These are phyloP conservation scores for Osmoderma eremita DNA, from an alignment of 2,888 invertebrate genomes.

Conservation along the genomic window DNA sequence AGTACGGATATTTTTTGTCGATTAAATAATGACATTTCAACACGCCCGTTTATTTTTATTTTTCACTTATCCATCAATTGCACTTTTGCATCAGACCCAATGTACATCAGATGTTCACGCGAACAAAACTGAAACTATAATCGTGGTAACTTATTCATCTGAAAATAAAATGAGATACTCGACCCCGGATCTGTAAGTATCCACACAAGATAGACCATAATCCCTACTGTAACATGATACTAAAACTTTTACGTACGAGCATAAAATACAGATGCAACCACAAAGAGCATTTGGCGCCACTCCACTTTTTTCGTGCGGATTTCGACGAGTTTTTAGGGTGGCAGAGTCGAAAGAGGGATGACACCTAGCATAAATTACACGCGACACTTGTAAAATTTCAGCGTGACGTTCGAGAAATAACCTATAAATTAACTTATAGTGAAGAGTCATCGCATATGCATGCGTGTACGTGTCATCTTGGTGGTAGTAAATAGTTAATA, in stretches of 20 bases:
- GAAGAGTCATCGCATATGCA: background rate
- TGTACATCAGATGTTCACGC: too few species aligned
- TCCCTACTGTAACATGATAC: constrained; percentile 15
- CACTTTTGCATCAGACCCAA: too few species aligned
- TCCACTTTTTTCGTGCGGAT: constrained; percentile 31
- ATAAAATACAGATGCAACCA: constrained; percentile 6
- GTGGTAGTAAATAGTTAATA: constrained; percentile 5
- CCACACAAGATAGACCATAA: background rate
- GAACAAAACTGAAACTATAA: too few species aligned
- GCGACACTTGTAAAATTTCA: constrained; percentile 42
- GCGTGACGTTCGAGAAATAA: constrained; percentile 32
- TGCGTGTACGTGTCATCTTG: too few species aligned
- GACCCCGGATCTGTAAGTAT: background rate
- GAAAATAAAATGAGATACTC: background rate
- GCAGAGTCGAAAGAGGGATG: constrained; percentile 40
- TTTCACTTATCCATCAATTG: too few species aligned
- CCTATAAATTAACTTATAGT: constrained; percentile 16
- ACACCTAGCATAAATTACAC: constrained; percentile 43
- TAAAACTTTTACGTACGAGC: background rate
- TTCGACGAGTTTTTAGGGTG: constrained; percentile 24
- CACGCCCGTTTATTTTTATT: too few species aligned
- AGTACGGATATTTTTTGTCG: too few species aligned
- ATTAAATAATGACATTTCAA: too few species aligned
- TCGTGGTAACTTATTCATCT: too few species aligned
- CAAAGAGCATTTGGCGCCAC: constrained; percentile 32